Evolutionary conservation across 1,140 invertebrate species (phyloP), one percentile per base, ranked within the genome.

Genomic region (Drosophila nikananu): DNA sequence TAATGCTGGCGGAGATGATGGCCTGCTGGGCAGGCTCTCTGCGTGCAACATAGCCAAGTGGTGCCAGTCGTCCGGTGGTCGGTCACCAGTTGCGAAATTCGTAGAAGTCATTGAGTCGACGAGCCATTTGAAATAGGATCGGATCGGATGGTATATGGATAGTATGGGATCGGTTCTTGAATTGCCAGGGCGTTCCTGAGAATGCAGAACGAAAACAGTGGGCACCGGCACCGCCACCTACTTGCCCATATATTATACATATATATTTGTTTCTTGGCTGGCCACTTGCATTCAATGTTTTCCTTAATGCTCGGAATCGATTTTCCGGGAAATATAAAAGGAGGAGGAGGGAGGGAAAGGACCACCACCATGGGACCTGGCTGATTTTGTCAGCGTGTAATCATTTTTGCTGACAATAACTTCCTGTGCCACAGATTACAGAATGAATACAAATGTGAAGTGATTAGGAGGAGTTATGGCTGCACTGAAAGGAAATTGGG

Each of bases 371-470:
- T 55, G 62, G 64, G 32, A 65, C 35, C 67, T 73, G 59, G 54
- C 35, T 73, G 67, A 66, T 77, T 65, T 76, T 42, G 71, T 75
- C 74, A 65, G 60, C 71, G 37, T 78, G 75, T 79, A 79, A 79
- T 79, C 76, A 78, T 79, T 78, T 79, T 77, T 37, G 77, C 66
- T 79, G 77, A 79, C 77, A 79, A 78, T 71, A 55, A 79, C 77
- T 79, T 79, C 77, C 77, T 79, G 77, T 71, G 65, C 58, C 74
- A 46, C 27, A 78, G 66, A 78, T 78, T 71, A 57, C 57, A 54
- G 59, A 76, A 51, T 64, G 73, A 75, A 74, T 75, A 74, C 59
- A 76, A 77, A 76, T 76, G 52, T 76, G 61, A 75, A 77, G 74
- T 58, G 74, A 77, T 76, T 66, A 66, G 72, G 32, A 46, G 51